Base-by-base conservation (phyloP, 2,113 vertebrate genomes). In the Alectura lathami region DNA sequence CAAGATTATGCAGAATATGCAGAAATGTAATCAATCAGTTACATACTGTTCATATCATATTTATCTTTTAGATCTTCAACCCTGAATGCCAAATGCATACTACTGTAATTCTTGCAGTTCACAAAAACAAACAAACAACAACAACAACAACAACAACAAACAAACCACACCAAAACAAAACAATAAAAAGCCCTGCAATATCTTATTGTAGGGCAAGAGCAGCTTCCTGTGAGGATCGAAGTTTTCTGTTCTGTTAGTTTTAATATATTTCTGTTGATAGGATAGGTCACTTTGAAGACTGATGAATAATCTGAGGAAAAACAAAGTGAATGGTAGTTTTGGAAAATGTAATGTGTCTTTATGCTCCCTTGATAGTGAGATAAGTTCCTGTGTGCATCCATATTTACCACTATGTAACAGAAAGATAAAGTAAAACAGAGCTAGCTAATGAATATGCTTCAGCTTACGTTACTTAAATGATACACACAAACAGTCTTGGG, bases 1-100 rank as follows among this genome's bases (percentile, higher is more conserved):
- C 43, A 73, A 91, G 42, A 72, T 72, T 85, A 38, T 34, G 45
- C 62, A 91, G 72, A 59, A 38, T 22, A 62, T 51, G 62, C 24
- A 74, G 78, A 77, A 81, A 72, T 64, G 50, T 81, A 53, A 6
- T 63, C 57, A 93, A 76, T 13, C 34, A 70, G 29, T 67, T 50
- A 38, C 26, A 20, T 43, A 60, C 34, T 77, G 8, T 42, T 91
- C n/a, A 67, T 57, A 78, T 80, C 29, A 64, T 84, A 79, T 86
- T 95, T 92, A 90, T 73, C 62, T 90, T 70, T 82, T 83, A 45
- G 22, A 63, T 97, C 59, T 88, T 87, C 47, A 82, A 4, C 34
- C 24, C 54, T 17, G 34, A 53, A 87, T 47, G 42, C 21, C 40
- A 89, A 89, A 83, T 45, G 13, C 76, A 23, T 51, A 38, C 62